These are phyloP conservation scores for Agrotis exclamationis DNA, from an alignment of 2,888 invertebrate species.

Conservation along the genomic window DNA sequence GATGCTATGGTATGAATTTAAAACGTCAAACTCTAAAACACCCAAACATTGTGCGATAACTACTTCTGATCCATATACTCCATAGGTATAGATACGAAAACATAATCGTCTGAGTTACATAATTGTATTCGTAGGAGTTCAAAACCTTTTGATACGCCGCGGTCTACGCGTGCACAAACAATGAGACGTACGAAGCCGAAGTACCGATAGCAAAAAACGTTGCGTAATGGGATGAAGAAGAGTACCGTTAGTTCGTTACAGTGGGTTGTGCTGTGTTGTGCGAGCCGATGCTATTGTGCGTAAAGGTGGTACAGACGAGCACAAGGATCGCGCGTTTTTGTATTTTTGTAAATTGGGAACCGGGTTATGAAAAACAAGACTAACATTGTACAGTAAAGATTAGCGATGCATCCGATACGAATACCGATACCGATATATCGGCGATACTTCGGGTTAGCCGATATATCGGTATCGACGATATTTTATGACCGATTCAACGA, in stretches of 20 bases:
- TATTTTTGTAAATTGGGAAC: neutral
- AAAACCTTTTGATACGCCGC: slow-evolving; percentile 56
- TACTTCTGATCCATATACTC: slow-evolving; percentile 22
- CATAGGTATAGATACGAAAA: slow-evolving; percentile 33
- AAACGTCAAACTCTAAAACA: neutral
- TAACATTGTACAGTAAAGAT: too few relatives aligned
- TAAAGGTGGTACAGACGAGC: slow-evolving; percentile 37
- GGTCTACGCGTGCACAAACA: slow-evolving; percentile 63
- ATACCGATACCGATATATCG: too few relatives aligned
- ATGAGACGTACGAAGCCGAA: slow-evolving; percentile 71
- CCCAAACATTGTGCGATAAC: neutral
- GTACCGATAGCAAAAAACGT: slow-evolving; percentile 79
- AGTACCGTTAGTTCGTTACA: slow-evolving; percentile 72
- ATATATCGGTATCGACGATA: too few relatives aligned
- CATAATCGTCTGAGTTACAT: slow-evolving; percentile 46
- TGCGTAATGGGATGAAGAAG: slow-evolving; percentile 75
- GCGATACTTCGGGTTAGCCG: too few relatives aligned
- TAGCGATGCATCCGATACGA: too few relatives aligned
- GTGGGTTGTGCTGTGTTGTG: slow-evolving; percentile 43
- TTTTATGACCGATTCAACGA: too few relatives aligned
- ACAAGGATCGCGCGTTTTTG: neutral
- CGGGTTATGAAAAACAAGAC: too few relatives aligned
- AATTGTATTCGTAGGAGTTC: slow-evolving; percentile 59
- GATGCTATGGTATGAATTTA: too few relatives aligned
- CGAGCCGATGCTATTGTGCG: slow-evolving; percentile 51